These are phyloP conservation scores for Camponotus vicinus DNA, from an alignment of 1,140 invertebrate genomes.

Conservation along the genomic window DNA sequence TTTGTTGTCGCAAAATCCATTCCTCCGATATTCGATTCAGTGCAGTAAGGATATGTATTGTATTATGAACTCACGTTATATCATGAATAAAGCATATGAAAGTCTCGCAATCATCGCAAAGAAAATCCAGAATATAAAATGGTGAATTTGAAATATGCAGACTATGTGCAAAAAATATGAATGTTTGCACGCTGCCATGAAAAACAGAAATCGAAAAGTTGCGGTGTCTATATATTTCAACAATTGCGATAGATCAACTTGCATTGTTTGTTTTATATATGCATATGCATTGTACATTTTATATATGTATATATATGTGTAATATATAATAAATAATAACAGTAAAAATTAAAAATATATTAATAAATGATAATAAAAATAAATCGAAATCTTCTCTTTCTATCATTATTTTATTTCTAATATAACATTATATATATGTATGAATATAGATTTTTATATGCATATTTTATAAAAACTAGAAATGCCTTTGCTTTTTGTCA, in stretches of 20 bases:
- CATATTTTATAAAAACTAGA: not conserved
- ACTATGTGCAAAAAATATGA: slow-evolving; percentile 4
- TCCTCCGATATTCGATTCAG: not conserved
- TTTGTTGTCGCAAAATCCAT: not conserved
- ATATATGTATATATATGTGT: not conserved
- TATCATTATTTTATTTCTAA: not conserved
- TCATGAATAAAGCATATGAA: slow-evolving; percentile 6
- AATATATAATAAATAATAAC: not conserved
- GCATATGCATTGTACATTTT: too few relatives aligned
- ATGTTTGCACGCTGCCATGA: not conserved
- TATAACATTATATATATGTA: not conserved
- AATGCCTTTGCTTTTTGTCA: slow-evolving; percentile 7
- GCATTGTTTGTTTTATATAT: not conserved
- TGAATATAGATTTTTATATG: not conserved
- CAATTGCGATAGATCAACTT: slow-evolving; percentile 20
- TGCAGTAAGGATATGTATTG: not conserved
- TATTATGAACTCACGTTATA: not conserved
- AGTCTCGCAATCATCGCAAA: not conserved
- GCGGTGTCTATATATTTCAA: slow-evolving; percentile 34
- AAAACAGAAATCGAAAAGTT: slow-evolving; percentile 41
- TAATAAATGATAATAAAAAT: not conserved
- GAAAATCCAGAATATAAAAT: slow-evolving; percentile 46
- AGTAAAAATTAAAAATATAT: not conserved
- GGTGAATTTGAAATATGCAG: slow-evolving; percentile 21
- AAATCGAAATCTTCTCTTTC: too few relatives aligned